Evolutionary conservation across 2,888 invertebrate genomes (phyloP).

Genomic region (Cabera pusaria): DNA sequence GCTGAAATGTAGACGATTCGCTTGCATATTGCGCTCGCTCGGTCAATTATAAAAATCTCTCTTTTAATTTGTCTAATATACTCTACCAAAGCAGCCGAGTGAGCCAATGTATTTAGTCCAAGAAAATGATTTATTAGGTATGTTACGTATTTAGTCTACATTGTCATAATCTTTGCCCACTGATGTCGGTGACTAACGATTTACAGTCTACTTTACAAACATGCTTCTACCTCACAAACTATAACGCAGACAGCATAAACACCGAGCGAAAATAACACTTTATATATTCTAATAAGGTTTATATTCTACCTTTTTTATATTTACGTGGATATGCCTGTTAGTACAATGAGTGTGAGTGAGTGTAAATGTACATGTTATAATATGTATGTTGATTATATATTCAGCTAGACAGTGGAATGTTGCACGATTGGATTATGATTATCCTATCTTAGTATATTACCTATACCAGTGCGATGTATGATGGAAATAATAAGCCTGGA

Average conservation of each 20-base stretch:
- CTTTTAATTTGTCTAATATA: too few species aligned
- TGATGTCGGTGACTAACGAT: slow-evolving; percentile 65
- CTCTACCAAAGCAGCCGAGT: too few species aligned
- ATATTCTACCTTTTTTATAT: slow-evolving; percentile 4
- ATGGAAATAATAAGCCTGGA: too few species aligned
- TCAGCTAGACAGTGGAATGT: slow-evolving; percentile 16
- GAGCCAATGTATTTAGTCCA: too few species aligned
- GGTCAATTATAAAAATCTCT: too few species aligned
- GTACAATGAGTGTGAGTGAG: slow-evolving; percentile 24
- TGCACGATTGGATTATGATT: slow-evolving; percentile 11
- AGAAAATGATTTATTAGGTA: too few species aligned
- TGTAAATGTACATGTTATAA: too few species aligned
- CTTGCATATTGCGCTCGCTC: too few species aligned
- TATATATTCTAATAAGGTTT: background rate
- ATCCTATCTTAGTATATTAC: slow-evolving; percentile 3
- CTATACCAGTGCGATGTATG: too few species aligned
- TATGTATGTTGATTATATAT: slow-evolving; percentile 10
- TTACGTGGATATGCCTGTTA: slow-evolving; percentile 10
- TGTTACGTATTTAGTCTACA: too few species aligned
- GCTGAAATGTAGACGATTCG: too few species aligned
- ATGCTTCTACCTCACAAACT: slow-evolving; percentile 43
- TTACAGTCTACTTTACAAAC: slow-evolving; percentile 51
- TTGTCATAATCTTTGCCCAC: slow-evolving; percentile 51
- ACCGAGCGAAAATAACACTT: slow-evolving; percentile 1
- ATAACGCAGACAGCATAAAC: slow-evolving; percentile 9